phyloP scores from a whole-genome alignment of 1,140 invertebrate species.

The Rhagoletis zephyria region DNA sequence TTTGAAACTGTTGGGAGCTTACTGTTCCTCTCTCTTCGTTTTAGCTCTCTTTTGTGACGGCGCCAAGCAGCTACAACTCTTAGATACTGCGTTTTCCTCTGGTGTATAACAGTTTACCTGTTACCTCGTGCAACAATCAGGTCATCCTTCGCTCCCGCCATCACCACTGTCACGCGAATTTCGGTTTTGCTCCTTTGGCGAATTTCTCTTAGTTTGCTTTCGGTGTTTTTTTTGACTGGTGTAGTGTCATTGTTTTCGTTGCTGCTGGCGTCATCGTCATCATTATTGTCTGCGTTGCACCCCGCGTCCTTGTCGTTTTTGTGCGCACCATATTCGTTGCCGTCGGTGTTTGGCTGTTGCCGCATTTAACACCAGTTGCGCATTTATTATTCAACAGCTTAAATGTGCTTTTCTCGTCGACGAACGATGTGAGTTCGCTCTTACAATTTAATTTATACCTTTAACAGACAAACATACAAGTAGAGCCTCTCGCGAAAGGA shows the following conservation, averaged over 20 bases:
- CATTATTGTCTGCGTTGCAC: neutral
- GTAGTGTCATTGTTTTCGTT: neutral
- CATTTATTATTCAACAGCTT: slow-evolving; percentile 70
- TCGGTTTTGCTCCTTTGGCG: slow-evolving; percentile 29
- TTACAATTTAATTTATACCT: slow-evolving; percentile 45
- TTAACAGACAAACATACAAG: slow-evolving; percentile 13
- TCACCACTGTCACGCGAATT: neutral
- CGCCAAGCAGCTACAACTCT: neutral
- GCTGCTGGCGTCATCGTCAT: neutral
- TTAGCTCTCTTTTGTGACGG: no score
- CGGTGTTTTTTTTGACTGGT: neutral
- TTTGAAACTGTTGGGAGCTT: neutral
- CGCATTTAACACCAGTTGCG: slow-evolving; percentile 70
- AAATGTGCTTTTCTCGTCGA: slow-evolving; percentile 49
- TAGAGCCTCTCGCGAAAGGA: neutral
- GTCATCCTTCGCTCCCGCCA: neutral
- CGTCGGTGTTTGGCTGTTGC: slow-evolving; percentile 25
- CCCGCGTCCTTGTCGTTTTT: neutral
- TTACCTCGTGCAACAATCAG: slow-evolving; percentile 40
- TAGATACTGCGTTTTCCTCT: neutral
- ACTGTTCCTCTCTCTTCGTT: neutral
- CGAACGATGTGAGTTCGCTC: slow-evolving; percentile 7
- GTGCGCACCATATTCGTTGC: neutral
- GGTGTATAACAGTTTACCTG: slow-evolving; percentile 38
- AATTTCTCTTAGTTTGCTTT: neutral